Evolutionary conservation across 1,140 invertebrate species (phyloP).

Genomic region (Anastrepha obliqua): DNA sequence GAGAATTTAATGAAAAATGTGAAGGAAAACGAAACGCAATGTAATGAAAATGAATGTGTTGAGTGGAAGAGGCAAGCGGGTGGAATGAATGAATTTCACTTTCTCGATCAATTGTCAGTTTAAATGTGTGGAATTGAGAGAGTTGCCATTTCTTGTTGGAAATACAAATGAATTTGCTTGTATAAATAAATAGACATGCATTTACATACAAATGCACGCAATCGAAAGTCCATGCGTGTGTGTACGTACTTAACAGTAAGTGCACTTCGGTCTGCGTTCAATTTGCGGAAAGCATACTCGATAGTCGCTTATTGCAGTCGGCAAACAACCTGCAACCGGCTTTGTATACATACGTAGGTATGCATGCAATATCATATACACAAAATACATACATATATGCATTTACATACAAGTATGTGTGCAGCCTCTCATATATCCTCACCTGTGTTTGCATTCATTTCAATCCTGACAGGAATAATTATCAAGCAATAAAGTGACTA

Average conservation of each 20-base stretch:
- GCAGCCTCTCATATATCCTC: neutral
- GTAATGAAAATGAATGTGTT: neutral
- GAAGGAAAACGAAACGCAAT: neutral
- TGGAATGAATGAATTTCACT: neutral
- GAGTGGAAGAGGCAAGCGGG: neutral
- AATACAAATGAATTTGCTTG: neutral
- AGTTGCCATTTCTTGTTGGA: neutral
- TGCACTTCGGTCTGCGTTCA: neutral
- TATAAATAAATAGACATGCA: neutral
- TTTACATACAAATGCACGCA: neutral
- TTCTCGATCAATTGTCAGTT: neutral
- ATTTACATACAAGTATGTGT: neutral
- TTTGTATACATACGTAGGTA: no score
- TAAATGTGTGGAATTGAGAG: constrained; percentile 11
- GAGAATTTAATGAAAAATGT: neutral
- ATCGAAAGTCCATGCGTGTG: neutral
- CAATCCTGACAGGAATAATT: constrained; percentile 5
- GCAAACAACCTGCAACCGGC: neutral
- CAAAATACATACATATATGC: neutral
- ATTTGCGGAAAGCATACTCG: neutral
- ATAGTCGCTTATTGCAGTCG: neutral
- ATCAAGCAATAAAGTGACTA: constrained; percentile 11
- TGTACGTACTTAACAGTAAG: neutral
- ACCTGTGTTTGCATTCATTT: constrained; percentile 16
- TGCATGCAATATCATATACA: no score